Evolutionary conservation across 2,888 invertebrate species (phyloP), one percentile per base, ranked within the genome.

Genomic region (Sisyra terminalis): DNA sequence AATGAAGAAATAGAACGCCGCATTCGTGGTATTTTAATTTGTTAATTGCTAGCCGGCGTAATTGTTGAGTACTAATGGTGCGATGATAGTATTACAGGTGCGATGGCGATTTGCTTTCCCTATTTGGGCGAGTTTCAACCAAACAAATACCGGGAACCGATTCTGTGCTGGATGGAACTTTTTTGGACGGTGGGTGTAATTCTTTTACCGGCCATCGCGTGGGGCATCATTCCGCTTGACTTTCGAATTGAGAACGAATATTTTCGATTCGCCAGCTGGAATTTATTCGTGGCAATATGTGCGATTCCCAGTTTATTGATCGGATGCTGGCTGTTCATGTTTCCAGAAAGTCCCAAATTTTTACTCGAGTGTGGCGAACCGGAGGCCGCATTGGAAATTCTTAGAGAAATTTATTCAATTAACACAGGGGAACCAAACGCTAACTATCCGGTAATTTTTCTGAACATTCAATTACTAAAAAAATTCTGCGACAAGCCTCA

Each of bases 281-380:
- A 84, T 63, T 69, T 83, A 57, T 84, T 84, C 60, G 81, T 84
- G 29, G 74, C 79, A 1, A 69, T 81, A 0, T 82, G 82, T 58
- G 77, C 78, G 3, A 50, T 81, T 3, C 82, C 84, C 1, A 81
- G 81, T 48, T 63, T 80, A 15, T 48, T 75, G 49, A 69, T 80
- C 30, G 78, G 68, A 2, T 46, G 77, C 47, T 83, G 82, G 82
- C 62, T 84, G 7, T 69, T 79, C 51, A 66, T 72, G 45, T 83
- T 84, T 61, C 84, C 84, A 1, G 85, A 85, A 61, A 84, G 83
- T 56, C 85, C 85, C 1, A 85, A 85, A 59, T 85, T 84, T 60
- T 69, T 85, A 53, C 69, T 85, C 58, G 83, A 83, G 59, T 78
- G 78, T 53, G 84, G 83, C 1, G 82, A 83, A 57, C 73, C 80